Percentiles rank a stretch among this genome's conserved stretches.
Conservation (phyloP, 1,140 invertebrate genomes). For the Caenorhabditis latens region DNA sequence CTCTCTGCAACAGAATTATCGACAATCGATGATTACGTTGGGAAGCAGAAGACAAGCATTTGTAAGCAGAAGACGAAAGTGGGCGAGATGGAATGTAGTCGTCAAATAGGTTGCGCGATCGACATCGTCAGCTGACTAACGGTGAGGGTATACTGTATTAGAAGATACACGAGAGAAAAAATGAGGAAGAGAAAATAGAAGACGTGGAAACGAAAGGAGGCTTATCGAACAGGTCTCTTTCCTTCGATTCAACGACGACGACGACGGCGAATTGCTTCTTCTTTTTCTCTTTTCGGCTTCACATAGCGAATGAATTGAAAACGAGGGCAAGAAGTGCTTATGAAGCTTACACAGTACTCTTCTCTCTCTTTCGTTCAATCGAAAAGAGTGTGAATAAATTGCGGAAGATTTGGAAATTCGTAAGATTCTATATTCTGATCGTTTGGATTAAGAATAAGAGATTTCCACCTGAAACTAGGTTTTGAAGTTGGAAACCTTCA, state of each 20-base stretch:
- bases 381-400: neutral
- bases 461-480: no score
- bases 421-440: no score
- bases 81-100: slow-evolving; percentile 37
- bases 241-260: slow-evolving; percentile 24
- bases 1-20: neutral
- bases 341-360: slow-evolving; percentile 35
- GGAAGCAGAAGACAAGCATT: neutral
- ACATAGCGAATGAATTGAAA: slow-evolving; percentile 36
- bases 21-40: slow-evolving; percentile 24
- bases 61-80: slow-evolving; percentile 15
- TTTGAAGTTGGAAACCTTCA: no score
- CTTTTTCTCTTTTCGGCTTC: slow-evolving; percentile 26
- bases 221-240: slow-evolving; percentile 53
- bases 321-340: slow-evolving; percentile 50
- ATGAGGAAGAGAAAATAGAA: slow-evolving; percentile 23
- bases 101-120: slow-evolving; percentile 47
- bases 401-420: neutral
- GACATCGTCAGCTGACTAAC: slow-evolving; percentile 38
- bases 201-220: slow-evolving; percentile 34
- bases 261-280: slow-evolving; percentile 41
- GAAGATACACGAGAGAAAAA: neutral
- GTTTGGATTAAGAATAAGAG: no score
- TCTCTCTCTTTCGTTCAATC: neutral
- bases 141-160: slow-evolving; percentile 3